Percentiles rank a stretch among this genome's conserved stretches.
These are phyloP conservation scores for Procavia capensis DNA, from an alignment of 2,113 vertebrate genomes.

Conservation along the genomic window DNA sequence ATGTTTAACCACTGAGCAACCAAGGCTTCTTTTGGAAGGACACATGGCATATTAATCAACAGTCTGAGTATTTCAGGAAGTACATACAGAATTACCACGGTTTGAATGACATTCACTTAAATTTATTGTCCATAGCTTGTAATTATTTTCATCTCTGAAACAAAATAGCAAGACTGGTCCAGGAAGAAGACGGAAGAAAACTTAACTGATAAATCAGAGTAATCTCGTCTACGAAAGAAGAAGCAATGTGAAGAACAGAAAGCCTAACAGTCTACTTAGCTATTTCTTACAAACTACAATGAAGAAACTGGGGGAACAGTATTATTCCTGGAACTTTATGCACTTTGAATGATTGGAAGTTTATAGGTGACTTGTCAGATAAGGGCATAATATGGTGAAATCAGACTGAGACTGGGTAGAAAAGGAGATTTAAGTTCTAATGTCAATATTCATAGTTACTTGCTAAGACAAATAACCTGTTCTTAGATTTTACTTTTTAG, in stretches of 20 bases:
- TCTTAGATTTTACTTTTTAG: neutral
- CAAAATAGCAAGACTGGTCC: neutral
- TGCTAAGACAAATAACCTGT: neutral
- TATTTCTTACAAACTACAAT: neutral
- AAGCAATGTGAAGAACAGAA: neutral
- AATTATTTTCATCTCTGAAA: slow-evolving; percentile 1
- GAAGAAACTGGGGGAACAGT: neutral
- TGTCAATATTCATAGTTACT: neutral
- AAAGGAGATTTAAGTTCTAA: neutral
- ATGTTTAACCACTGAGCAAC: too few relatives aligned
- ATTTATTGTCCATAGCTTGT: neutral
- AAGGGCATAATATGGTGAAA: neutral
- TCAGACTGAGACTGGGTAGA: neutral
- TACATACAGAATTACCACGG: neutral
- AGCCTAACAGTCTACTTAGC: neutral
- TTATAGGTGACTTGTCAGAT: neutral
- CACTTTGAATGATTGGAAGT: neutral
- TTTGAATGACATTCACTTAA: neutral
- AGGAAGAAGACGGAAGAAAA: neutral
- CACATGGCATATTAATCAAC: neutral
- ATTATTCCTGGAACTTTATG: neutral
- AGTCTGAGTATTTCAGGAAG: neutral
- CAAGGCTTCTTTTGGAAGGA: too few relatives aligned
- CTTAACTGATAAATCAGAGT: neutral
- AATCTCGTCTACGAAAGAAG: neutral